phyloP scores from a whole-genome alignment of 2,888 invertebrate species.

The Steinernema carpocapsae region DNA sequence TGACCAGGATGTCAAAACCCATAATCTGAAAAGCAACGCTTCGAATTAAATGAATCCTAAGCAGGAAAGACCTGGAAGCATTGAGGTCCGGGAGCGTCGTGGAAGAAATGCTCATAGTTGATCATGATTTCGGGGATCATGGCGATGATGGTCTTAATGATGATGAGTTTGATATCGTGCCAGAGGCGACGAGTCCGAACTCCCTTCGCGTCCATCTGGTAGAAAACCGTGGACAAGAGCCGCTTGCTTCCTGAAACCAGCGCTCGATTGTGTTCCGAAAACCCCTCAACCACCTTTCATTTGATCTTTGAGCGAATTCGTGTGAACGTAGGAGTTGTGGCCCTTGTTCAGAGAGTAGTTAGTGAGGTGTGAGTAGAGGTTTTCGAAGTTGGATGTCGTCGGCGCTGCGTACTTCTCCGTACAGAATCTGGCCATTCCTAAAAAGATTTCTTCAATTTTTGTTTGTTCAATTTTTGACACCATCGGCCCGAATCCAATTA shows the following conservation, averaged over 20 bases:
- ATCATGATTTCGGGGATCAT: constrained; percentile 71
- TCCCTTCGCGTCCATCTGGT: constrained; percentile 67
- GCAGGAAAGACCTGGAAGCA: constrained; percentile 71
- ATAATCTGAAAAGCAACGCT: constrained; percentile 70
- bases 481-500: no score
- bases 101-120: constrained; percentile 68
- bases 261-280: not conserved
- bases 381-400: constrained; percentile 70
- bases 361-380: constrained; percentile 72
- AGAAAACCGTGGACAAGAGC: constrained; percentile 71
- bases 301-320: constrained; percentile 63
- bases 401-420: constrained; percentile 71
- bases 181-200: constrained; percentile 70
- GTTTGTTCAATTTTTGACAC: not conserved
- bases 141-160: constrained; percentile 72
- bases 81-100: constrained; percentile 68
- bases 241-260: constrained; percentile 70
- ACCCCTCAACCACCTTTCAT: constrained; percentile 51
- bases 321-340: constrained; percentile 70
- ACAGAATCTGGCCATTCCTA: constrained; percentile 71
- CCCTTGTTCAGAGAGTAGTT: constrained; percentile 73
- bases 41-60: not conserved
- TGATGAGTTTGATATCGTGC: constrained; percentile 71
- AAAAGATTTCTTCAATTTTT: no score
- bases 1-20: constrained; percentile 72